Conservation (phyloP, 2,113 vertebrate species). For the Cyanoderma ruficeps region DNA sequence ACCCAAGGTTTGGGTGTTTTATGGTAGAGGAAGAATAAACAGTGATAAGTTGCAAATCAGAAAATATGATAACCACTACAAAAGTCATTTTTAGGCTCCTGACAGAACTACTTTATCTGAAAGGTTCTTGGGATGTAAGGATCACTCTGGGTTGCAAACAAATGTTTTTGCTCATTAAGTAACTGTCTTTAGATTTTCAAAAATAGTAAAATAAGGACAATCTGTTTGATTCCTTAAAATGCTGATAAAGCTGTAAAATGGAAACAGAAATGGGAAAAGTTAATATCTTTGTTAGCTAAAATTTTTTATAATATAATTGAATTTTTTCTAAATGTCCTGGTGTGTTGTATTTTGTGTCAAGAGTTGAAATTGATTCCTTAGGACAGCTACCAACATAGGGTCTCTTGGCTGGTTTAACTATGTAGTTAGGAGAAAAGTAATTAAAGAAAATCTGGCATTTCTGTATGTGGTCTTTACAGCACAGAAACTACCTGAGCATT, state of each 20-base stretch:
- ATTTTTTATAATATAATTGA: not conserved
- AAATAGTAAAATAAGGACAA: constrained; percentile 28
- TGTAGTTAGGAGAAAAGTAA: constrained; percentile 45
- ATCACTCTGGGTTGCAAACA: not conserved
- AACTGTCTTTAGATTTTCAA: constrained; percentile 23
- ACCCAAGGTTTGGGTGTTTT: not conserved
- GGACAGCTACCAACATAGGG: constrained; percentile 39
- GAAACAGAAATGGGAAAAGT: not conserved
- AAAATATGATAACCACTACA: not conserved
- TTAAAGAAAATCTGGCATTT: constrained; percentile 54
- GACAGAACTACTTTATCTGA: not conserved
- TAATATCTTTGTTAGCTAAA: constrained; percentile 27
- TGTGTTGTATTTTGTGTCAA: constrained; percentile 60
- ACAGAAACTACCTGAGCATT: not conserved
- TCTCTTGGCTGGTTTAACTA: constrained; percentile 56
- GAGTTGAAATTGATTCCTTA: constrained; percentile 66
- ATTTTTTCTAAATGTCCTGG: not conserved
- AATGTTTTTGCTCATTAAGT: constrained; percentile 13
- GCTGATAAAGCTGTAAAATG: constrained; percentile 54
- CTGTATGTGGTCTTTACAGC: constrained; percentile 43
- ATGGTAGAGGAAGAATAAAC: not conserved
- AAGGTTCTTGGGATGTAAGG: not conserved
- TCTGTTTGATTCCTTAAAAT: constrained; percentile 28
- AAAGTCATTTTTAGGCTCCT: not conserved
- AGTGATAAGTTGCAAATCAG: not conserved